Base-by-base conservation (phyloP, 1,140 invertebrate species). In the Drosophila orena region DNA sequence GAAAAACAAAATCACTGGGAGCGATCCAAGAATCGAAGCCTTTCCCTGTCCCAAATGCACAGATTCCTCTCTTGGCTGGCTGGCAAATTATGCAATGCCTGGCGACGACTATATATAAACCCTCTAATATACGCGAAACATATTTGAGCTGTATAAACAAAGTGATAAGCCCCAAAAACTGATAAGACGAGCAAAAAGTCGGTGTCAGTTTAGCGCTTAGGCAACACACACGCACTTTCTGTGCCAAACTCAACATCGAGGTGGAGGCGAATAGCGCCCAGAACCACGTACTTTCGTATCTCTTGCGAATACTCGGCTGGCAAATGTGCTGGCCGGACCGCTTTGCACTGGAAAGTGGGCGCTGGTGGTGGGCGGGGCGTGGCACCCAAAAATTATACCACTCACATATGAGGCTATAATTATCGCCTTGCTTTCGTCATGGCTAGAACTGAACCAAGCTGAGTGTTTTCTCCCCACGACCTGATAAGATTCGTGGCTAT, bases 381-480 rank as follows among this genome's bases (percentile, higher is more conserved):
- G 66, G 66, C 55, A 30, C 10, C 4, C 3, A 17, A 43, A 27
- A 35, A 17, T n/a, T 35, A 22, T 40, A 42, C 12, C 42, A 44
- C 49, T 50, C 55, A 20, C 55, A 20, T 55, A n/a, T 78, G 30
- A 22, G 30, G 22, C 62, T 38, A 47, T 53, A 60, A 70, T 71
- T 71, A 79, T 76, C 75, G 69, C 58, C 66, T 22, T 37, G 66
- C 65, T 62, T 77, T 85, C 81, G 81, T 85, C 81, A 85, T 85
- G 76, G 59, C 50, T 27, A 54, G 15, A 44, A 79, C 43, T 79
- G 55, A 80, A 46, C 46, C 43, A 44, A 70, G 5, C 38, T 46
- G 24, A 58, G 17, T 79, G 59, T 65, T 64, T 34, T 65, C 15
- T n/a, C 64, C n/a, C 10, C 20, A 8, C 30, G 35, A 38, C 10